Evolutionary conservation across 2,797 vertebrate species (phyloP), one percentile per base, ranked within the genome.

Genomic region (Leptoclinus maculatus): DNA sequence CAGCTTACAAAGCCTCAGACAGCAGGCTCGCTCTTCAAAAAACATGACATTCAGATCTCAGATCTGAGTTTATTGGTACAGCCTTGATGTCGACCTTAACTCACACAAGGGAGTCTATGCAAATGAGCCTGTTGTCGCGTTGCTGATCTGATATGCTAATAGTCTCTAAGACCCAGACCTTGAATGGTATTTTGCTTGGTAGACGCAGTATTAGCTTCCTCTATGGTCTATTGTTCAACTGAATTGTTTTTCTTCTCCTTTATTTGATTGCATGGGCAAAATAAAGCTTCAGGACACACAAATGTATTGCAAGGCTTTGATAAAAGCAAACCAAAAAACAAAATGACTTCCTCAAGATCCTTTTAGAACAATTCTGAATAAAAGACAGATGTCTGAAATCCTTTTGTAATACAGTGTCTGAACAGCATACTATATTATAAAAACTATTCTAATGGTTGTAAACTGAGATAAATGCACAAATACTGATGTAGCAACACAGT

Each of bases 41-140:
- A 53, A 23, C 1, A 34, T 21, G 4, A 67, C 59, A 74, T 7
- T 59, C 39, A 58, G 53, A 71, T 71, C 38, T 73, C 32, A 27
- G 36, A 78, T 83, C 67, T 57, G 39, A 74, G 63, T 64, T 34
- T 66, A 63, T 47, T 79, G 45, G 67, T 6, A 7, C 36, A 58
- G 80, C 66, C 71, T 80, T 71, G 65, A 81, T 67, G 56, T n/a
- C 4, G 29, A 74, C 74, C 71, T 67, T 67, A 38, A 69, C 41
- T 70, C 36, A 49, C 65, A 71, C 12, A 29, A 79, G 72, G 66
- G 73, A 80, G 12, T 72, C 17, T 5, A 85, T 84, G 88, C 77
- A 84, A 82, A 89, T 80, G 11, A 80, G 60, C 4, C 17, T n/a
- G 21, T 72, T 74, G 71, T 76, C 69, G 54, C 60, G 53, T 68